phyloP scores from a whole-genome alignment of 2,113 vertebrate species.

The Ia io region DNA sequence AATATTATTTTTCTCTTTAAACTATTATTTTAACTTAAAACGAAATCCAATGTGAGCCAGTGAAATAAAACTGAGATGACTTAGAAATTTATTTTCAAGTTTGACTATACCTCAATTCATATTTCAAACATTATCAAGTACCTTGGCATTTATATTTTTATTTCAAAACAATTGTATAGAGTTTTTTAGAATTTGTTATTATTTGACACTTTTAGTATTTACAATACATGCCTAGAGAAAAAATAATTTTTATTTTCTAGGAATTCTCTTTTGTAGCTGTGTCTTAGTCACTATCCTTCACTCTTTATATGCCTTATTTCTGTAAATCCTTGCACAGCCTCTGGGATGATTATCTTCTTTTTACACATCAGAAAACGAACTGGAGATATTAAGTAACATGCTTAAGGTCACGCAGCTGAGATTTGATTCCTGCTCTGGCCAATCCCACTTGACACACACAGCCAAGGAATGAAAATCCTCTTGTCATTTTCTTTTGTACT shows the following conservation, averaged over 20 bases:
- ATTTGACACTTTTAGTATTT: neutral
- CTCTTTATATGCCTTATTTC: neutral
- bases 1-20: neutral
- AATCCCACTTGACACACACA: neutral
- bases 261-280: neutral
- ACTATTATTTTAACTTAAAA: conserved; percentile 34
- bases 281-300: neutral
- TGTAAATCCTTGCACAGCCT: neutral
- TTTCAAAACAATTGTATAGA: neutral
- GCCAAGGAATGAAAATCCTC: neutral
- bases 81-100: conserved; percentile 11
- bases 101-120: neutral
- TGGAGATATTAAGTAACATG: neutral
- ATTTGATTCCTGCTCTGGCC: neutral
- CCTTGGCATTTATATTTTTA: neutral
- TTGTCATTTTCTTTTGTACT: conserved; percentile 1
- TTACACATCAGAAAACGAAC: neutral
- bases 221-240: neutral
- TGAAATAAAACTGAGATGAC: conserved; percentile 14
- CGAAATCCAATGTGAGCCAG: neutral
- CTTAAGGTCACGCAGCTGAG: neutral
- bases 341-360: neutral
- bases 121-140: neutral
- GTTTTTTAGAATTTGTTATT: neutral
- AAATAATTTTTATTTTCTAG: conserved; percentile 13